Percentiles rank a stretch among this genome's conserved stretches.
These are phyloP conservation scores for Ptilonorhynchus violaceus DNA, from an alignment of 2,113 vertebrate genomes.

Conservation along the genomic window DNA sequence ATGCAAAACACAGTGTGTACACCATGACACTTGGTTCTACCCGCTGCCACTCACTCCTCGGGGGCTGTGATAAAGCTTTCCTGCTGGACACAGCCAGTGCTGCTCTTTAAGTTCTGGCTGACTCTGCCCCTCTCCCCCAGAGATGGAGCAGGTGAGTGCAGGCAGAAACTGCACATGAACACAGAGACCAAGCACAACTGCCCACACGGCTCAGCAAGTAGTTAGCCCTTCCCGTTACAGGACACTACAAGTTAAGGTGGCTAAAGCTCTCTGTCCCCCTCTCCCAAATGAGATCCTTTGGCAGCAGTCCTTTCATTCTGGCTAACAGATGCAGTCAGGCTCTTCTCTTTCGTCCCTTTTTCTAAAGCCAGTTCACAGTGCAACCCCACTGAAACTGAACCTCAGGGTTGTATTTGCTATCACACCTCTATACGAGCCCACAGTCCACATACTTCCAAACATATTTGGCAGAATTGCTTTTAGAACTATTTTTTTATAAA, in stretches of 20 bases:
- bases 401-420: background rate
- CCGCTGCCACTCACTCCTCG: background rate
- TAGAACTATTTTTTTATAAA: background rate
- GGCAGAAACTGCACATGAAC: background rate
- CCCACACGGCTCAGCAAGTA: background rate
- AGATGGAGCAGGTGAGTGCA: background rate
- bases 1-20: background rate
- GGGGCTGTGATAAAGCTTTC: background rate
- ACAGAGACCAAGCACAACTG: background rate
- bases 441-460: background rate
- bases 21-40: background rate
- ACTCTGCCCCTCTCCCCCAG: background rate
- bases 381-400: background rate
- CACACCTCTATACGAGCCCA: background rate
- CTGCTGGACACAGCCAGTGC: background rate
- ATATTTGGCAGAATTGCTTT: background rate
- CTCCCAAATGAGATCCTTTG: background rate
- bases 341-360: background rate
- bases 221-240: background rate
- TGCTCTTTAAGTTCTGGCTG: background rate
- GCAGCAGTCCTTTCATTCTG: background rate
- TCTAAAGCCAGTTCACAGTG: background rate
- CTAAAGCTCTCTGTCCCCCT: background rate
- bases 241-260: background rate
- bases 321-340: background rate